phyloP scores from a whole-genome alignment of 2,797 vertebrate genomes.

The Gymnothorax javanicus region DNA sequence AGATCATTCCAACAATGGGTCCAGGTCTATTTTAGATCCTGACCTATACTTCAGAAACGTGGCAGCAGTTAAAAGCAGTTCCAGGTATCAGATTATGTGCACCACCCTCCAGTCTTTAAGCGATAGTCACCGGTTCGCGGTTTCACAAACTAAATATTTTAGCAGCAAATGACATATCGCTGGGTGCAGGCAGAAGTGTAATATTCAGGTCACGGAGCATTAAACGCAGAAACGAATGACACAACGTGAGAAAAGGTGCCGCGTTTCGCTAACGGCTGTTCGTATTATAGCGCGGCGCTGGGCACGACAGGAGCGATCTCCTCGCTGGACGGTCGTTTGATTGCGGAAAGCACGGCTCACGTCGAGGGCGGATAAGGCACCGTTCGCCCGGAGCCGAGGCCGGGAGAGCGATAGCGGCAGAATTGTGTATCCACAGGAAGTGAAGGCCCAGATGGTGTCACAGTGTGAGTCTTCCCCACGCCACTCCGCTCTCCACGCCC shows the following conservation, averaged over 20 bases:
- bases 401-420: not conserved
- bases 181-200: not conserved
- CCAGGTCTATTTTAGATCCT: too few relatives aligned
- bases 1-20: too few relatives aligned
- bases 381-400: not conserved
- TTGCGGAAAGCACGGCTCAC: constrained; percentile 24
- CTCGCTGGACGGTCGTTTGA: not conserved
- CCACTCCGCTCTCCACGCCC: constrained; percentile 31
- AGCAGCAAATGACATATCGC: not conserved
- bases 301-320: not conserved
- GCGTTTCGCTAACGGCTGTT: not conserved
- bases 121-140: not conserved
- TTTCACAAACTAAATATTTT: not conserved
- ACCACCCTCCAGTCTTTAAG: not conserved
- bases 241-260: not conserved
- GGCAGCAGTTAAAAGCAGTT: not conserved
- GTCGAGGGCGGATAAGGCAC: constrained; percentile 14
- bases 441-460: constrained; percentile 57
- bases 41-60: too few relatives aligned
- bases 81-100: not conserved
- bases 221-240: not conserved
- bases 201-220: not conserved
- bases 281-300: not conserved
- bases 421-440: constrained; percentile 46
- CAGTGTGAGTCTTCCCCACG: constrained; percentile 49